Percentiles rank a stretch among this genome's conserved stretches.
Evolutionary conservation across 2,113 vertebrate genomes (phyloP).

Genomic region (Tetrao urogallus): DNA sequence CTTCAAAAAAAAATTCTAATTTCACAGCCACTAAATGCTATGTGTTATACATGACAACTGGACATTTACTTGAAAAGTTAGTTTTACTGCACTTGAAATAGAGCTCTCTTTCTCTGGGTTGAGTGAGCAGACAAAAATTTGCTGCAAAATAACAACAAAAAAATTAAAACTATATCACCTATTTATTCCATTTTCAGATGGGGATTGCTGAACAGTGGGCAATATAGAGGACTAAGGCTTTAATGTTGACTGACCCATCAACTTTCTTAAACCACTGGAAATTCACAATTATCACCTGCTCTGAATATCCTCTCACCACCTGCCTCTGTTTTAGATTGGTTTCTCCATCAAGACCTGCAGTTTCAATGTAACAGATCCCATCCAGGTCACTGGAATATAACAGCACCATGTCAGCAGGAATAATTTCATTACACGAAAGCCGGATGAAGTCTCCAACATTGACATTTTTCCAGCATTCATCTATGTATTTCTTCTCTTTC

Average conservation of each 20-base stretch:
- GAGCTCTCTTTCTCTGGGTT: background rate
- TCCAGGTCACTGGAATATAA: slow-evolving; percentile 89
- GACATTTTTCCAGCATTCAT: slow-evolving; percentile 89
- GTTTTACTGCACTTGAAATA: background rate
- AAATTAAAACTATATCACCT: background rate
- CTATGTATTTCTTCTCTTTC: slow-evolving; percentile 81
- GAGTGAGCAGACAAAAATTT: background rate
- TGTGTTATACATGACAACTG: rapidly evolving
- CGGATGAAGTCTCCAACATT: slow-evolving; percentile 90
- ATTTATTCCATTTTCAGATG: background rate
- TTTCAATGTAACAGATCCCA: slow-evolving; percentile 94
- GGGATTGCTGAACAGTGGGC: background rate
- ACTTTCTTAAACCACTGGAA: background rate
- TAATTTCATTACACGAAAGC: slow-evolving; percentile 90
- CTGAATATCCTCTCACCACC: slow-evolving; percentile 84
- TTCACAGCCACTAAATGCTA: background rate
- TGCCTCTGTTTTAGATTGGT: slow-evolving; percentile 94
- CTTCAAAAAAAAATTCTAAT: background rate
- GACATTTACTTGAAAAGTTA: background rate
- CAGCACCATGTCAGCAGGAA: slow-evolving; percentile 93
- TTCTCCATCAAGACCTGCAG: slow-evolving; percentile 92
- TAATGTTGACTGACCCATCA: background rate
- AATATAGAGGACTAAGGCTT: background rate
- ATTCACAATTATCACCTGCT: slow-evolving; percentile 78
- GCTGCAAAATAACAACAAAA: background rate